These are phyloP conservation scores for Sebastolobus alascanus DNA, from an alignment of 2,797 vertebrate genomes.

Conservation along the genomic window DNA sequence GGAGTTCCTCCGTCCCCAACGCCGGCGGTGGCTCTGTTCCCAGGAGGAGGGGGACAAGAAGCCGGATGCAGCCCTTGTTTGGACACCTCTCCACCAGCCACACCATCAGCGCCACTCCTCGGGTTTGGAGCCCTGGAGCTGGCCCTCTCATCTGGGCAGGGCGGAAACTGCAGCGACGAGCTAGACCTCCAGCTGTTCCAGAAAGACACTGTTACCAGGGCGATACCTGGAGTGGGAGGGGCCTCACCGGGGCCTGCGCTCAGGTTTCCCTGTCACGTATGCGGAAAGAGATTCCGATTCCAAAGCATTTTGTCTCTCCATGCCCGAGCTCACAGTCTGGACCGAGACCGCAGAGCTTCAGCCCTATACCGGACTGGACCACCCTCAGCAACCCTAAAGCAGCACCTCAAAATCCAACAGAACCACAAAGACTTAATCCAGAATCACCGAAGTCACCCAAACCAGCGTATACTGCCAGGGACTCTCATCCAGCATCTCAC, in stretches of 20 bases:
- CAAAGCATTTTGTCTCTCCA: conserved; percentile 95
- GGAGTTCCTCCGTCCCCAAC: conserved; percentile 80
- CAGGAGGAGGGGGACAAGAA: conserved; percentile 73
- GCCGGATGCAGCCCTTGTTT: conserved; percentile 72
- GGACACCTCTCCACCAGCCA: conserved; percentile 80
- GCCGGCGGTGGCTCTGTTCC: conserved; percentile 83
- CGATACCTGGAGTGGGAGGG: conserved; percentile 72
- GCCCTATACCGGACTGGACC: conserved; percentile 82
- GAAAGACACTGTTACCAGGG: conserved; percentile 77
- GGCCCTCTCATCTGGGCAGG: conserved; percentile 86
- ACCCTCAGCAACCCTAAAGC: conserved; percentile 69
- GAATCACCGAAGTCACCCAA: conserved; percentile 72
- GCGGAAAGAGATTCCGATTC: conserved; percentile 94
- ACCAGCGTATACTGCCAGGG: conserved; percentile 69
- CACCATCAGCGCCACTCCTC: conserved; percentile 75
- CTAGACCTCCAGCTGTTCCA: conserved; percentile 93
- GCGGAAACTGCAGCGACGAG: conserved; percentile 81
- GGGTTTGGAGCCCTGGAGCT: conserved; percentile 85
- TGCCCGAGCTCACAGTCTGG: conserved; percentile 90
- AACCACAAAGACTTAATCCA: conserved; percentile 75
- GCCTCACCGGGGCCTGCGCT: conserved; percentile 74
- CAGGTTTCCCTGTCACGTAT: conserved; percentile 92
- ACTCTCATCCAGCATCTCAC: conserved; percentile 80
- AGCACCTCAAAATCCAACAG: conserved; percentile 85
- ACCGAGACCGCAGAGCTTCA: conserved; percentile 82